Percentiles rank a stretch among this genome's conserved stretches.
Conservation (phyloP, 2,888 invertebrate genomes). For the Oligia strigilis region DNA sequence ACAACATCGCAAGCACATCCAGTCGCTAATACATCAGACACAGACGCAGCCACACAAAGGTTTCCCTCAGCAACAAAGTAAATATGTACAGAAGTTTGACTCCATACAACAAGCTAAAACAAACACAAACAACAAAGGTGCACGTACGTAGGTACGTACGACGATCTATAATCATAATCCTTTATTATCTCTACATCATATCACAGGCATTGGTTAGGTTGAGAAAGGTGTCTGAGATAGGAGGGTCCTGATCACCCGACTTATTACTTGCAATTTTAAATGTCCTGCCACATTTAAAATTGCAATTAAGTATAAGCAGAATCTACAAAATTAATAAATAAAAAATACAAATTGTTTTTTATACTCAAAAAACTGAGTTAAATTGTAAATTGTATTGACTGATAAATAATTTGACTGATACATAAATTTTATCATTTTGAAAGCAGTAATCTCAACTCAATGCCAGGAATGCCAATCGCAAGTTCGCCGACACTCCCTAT, state of each 20-base stretch:
- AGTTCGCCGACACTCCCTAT: not conserved
- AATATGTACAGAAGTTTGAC: not conserved
- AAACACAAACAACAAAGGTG: no score
- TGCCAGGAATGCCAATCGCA: not conserved
- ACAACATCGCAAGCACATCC: slow-evolving; percentile 19
- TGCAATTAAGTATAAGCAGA: not conserved
- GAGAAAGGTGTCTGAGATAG: not conserved
- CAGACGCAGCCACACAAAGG: slow-evolving; percentile 58
- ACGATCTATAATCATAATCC: not conserved
- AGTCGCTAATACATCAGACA: slow-evolving; percentile 47
- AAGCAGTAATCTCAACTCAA: not conserved
- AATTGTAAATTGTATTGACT: not conserved
- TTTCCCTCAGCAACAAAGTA: slow-evolving; percentile 17
- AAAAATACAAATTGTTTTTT: not conserved
- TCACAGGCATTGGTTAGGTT: not conserved
- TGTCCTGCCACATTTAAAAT: not conserved
- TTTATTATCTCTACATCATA: not conserved
- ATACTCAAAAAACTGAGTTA: not conserved
- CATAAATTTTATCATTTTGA: not conserved
- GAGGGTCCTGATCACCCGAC: no score
- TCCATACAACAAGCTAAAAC: not conserved
- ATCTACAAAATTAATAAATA: not conserved
- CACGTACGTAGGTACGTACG: not conserved
- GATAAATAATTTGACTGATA: not conserved
- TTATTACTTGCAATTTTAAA: no score